A percentile compares a stretch with the other conserved stretches of the same genome.
Conservation (phyloP, 2,888 invertebrate genomes). For the Lasioglossum oenotherae region DNA sequence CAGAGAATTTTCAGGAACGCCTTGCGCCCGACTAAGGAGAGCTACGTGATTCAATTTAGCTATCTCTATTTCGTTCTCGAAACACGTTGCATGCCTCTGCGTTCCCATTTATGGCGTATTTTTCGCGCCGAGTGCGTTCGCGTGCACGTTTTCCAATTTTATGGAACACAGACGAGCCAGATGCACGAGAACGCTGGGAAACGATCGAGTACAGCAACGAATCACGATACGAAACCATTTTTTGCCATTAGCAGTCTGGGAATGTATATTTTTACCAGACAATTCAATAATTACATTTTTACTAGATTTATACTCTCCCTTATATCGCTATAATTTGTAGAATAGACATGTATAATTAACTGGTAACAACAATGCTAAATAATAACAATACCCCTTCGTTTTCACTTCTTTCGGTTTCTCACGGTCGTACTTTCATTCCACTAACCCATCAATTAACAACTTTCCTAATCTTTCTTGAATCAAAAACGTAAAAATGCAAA, state of each 20-base stretch:
- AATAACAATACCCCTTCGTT: neutral
- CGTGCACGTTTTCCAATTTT: constrained; percentile 10
- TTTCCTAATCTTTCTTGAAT: neutral
- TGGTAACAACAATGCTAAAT: neutral
- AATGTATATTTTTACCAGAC: neutral
- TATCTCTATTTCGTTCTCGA: constrained; percentile 45
- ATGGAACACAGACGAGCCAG: neutral
- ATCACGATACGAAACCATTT: neutral
- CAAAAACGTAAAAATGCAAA: neutral
- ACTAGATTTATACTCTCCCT: neutral
- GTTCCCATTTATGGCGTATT: constrained; percentile 13
- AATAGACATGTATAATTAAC: neutral
- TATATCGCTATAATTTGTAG: neutral
- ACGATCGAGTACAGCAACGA: too few species aligned
- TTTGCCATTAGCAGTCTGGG: neutral
- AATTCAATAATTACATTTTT: neutral
- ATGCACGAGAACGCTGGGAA: neutral
- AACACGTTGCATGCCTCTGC: constrained; percentile 5
- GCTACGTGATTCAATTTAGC: constrained; percentile 59
- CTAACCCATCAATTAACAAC: neutral
- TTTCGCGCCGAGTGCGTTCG: neutral
- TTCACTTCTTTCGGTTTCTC: neutral
- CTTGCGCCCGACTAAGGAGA: constrained; percentile 49
- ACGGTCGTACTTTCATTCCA: neutral
- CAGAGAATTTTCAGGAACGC: constrained; percentile 65